Percentiles rank a stretch among this genome's conserved stretches.
phyloP scores from a whole-genome alignment of 1,140 invertebrate species.

The Drosophila punjabiensis region DNA sequence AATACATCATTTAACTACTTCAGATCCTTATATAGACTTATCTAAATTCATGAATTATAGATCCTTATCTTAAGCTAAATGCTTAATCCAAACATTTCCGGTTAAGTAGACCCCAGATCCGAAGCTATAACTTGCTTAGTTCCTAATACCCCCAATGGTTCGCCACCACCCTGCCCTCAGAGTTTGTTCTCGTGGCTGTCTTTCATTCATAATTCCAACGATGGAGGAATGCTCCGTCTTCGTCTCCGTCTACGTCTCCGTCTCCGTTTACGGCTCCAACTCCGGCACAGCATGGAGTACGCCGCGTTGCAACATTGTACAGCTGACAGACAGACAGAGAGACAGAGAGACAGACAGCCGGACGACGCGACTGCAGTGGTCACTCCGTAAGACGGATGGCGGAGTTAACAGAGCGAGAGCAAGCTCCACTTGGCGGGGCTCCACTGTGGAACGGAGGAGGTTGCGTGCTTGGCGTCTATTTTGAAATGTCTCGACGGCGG shows the following conservation, averaged over 20 bases:
- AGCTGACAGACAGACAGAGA: neutral
- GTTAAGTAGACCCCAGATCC: neutral
- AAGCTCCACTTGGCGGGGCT: neutral
- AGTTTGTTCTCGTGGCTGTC: neutral
- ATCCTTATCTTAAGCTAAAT: neutral
- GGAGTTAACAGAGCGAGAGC: no score
- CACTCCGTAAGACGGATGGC: neutral
- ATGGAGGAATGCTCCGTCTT: conserved; percentile 2
- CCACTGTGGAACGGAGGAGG: conserved; percentile 11
- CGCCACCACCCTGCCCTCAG: neutral
- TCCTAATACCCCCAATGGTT: neutral
- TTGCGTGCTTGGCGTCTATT: conserved; percentile 52
- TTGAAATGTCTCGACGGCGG: conserved; percentile 61
- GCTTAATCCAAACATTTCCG: neutral
- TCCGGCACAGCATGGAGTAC: conserved; percentile 1
- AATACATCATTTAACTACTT: neutral
- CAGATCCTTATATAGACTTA: neutral
- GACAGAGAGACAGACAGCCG: neutral
- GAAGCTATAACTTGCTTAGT: conserved; percentile 20
- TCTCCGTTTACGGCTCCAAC: no score
- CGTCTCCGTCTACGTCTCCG: neutral
- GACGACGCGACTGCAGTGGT: neutral
- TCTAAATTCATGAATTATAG: neutral
- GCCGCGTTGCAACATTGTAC: conserved; percentile 18
- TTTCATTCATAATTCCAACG: conserved; percentile 29